Conservation (phyloP, 2,113 vertebrate species). For the Ageneiosus marmoratus region DNA sequence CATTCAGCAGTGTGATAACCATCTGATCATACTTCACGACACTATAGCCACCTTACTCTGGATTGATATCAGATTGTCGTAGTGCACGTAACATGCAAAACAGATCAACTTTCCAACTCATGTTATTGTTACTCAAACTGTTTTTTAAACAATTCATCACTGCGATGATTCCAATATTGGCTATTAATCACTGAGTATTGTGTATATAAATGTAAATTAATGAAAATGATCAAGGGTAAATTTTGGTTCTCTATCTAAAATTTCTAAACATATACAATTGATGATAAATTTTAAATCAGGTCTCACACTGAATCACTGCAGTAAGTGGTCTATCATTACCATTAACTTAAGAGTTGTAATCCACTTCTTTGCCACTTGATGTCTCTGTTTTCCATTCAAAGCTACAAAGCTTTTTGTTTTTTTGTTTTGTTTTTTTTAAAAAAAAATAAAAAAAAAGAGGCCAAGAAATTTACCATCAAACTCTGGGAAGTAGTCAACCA, state of each 20-base stretch:
- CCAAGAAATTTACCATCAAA: slow-evolving; percentile 85
- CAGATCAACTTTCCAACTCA: no score
- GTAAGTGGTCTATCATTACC: background rate
- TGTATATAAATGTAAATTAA: background rate
- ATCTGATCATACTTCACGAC: no score
- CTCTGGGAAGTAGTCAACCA: slow-evolving; percentile 98
- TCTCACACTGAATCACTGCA: background rate
- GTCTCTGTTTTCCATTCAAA: slow-evolving; percentile 55
- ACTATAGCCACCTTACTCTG: no score
- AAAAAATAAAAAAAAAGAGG: background rate
- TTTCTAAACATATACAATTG: background rate
- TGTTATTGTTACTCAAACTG: no score
- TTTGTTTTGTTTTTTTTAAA: no score
- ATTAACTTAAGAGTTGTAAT: slow-evolving; percentile 47
- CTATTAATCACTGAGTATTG: background rate
- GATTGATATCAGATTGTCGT: no score
- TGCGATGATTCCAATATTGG: background rate
- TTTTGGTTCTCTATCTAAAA: background rate
- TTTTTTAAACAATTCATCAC: background rate
- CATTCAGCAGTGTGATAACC: background rate
- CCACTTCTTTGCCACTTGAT: slow-evolving; percentile 59
- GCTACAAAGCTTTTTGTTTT: background rate
- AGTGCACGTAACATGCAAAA: no score
- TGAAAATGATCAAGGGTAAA: background rate
- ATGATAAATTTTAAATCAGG: no score